Percentiles rank a stretch among this genome's conserved stretches.
Evolutionary conservation across 2,113 vertebrate genomes (phyloP).

Genomic region (Mobula birostris): DNA sequence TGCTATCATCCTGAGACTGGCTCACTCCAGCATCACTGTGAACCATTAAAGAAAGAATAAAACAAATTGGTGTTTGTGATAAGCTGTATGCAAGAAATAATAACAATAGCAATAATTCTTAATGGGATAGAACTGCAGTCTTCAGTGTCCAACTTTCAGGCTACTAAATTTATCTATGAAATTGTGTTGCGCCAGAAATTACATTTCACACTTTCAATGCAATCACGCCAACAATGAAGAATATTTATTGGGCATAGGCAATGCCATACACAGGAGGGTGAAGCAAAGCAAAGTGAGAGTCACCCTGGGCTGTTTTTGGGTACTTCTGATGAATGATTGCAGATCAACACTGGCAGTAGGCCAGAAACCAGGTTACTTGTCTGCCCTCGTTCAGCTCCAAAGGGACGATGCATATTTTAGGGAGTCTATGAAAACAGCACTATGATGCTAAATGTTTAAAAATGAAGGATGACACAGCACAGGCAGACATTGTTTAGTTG

Average conservation of each 20-base stretch:
- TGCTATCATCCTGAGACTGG: constrained; percentile 94
- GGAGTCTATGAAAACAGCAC: not conserved
- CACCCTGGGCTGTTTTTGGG: not conserved
- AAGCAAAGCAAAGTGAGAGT: not conserved
- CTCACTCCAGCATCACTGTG: constrained; percentile 79
- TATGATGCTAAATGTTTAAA: not conserved
- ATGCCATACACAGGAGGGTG: not conserved
- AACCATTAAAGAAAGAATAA: constrained; percentile 41
- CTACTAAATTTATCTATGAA: not conserved
- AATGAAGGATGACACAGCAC: not conserved
- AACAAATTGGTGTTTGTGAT: not conserved
- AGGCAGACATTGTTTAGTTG: not conserved
- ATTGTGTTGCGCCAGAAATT: not conserved
- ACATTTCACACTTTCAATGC: not conserved
- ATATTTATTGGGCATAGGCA: not conserved
- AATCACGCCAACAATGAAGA: not conserved
- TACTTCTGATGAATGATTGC: not conserved
- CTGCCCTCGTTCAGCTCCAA: constrained; percentile 2
- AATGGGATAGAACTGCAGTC: not conserved
- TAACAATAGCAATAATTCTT: not conserved
- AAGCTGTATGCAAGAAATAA: not conserved
- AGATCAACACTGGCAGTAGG: not conserved
- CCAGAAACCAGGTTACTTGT: not conserved
- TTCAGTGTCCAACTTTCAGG: not conserved
- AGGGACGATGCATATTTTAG: not conserved